Percentiles rank a stretch among this genome's conserved stretches.
Evolutionary conservation across 2,113 vertebrate genomes (phyloP).

Genomic region (Arothron firmamentum): DNA sequence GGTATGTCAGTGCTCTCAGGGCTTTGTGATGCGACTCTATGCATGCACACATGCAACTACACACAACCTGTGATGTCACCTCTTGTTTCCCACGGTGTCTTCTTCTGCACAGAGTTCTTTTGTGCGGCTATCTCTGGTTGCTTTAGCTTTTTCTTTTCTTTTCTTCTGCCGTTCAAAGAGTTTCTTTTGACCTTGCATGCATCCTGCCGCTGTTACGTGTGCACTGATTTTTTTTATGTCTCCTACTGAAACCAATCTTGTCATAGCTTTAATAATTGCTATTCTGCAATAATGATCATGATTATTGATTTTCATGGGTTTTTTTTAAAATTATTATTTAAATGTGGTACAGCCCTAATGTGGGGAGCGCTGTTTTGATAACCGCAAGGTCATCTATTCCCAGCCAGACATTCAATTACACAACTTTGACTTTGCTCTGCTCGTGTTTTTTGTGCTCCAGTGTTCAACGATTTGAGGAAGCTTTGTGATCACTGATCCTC

Average conservation of each 20-base stretch:
- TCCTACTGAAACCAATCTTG: constrained; percentile 7
- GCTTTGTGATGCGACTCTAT: constrained; percentile 49
- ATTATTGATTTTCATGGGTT: constrained; percentile 48
- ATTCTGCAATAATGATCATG: constrained; percentile 17
- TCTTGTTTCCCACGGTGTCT: constrained; percentile 52
- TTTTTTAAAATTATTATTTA: constrained; percentile 53
- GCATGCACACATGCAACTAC: constrained; percentile 1
- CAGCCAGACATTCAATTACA: constrained; percentile 70
- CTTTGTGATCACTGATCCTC: not conserved
- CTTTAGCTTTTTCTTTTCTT: not conserved
- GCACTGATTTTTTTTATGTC: constrained; percentile 5
- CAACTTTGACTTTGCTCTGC: constrained; percentile 67
- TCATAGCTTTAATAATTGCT: not conserved
- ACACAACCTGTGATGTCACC: constrained; percentile 40
- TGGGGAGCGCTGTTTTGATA: constrained; percentile 66
- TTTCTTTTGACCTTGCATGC: constrained; percentile 38
- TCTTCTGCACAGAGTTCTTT: constrained; percentile 34
- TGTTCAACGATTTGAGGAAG: constrained; percentile 51
- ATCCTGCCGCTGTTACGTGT: constrained; percentile 8
- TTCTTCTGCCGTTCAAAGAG: constrained; percentile 23
- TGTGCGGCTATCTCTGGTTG: constrained; percentile 5
- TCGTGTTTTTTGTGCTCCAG: constrained; percentile 35
- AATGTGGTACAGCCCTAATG: constrained; percentile 41
- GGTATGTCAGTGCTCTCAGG: constrained; percentile 29
- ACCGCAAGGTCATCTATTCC: constrained; percentile 72